Evolutionary conservation across 1,140 invertebrate genomes (phyloP), one percentile per base, ranked within the genome.

Genomic region (Geopemphigus sp.): DNA sequence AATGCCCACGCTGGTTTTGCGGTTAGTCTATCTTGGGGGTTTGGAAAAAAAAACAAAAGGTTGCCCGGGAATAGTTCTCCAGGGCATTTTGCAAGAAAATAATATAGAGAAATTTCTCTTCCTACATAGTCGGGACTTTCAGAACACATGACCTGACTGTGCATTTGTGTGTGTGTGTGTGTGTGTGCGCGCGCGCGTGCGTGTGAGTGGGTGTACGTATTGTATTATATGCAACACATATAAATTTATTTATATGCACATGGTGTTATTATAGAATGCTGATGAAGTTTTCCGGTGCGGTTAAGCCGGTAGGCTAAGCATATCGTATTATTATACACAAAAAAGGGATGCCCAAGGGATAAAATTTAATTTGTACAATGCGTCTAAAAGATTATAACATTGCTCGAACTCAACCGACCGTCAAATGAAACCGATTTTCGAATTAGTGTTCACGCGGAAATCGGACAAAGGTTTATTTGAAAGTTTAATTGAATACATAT

Each of bases 381-480:
- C 72, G 32, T 15, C 72, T 76, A 59, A 76, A 76, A 54, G 72
- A 76, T 76, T 76, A 76, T 78, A 78, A 78, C 74, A 78, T 78
- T 78, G 24, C 56, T 78, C 14, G 39, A 26, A 47, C 56, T 61
- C 74, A 78, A 78, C 74, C 57, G 56, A 61, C 74, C 56, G 74
- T 78, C n/a, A 78, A 59, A 78, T 78, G 57, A 78, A 78, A 78
- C 56, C 39, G 74, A 78, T 78, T 78, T 17, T 61, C 56, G 56
- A 78, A 61, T 3, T 39, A 78, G 56, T 61, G 74, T 78, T 63
- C 74, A 61, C 22, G 56, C 10, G 45, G 22, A 78, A 61, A 61
- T 63, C 39, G 22, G 57, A 78, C 59, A 78, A 78, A 54, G 68
- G 22, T 54, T 72, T 72, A 72, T 78, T 63, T 78, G 45, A 50